Evolutionary conservation across 2,888 invertebrate genomes (phyloP), one percentile per base, ranked within the genome.

Genomic region (Nudaria mundana): DNA sequence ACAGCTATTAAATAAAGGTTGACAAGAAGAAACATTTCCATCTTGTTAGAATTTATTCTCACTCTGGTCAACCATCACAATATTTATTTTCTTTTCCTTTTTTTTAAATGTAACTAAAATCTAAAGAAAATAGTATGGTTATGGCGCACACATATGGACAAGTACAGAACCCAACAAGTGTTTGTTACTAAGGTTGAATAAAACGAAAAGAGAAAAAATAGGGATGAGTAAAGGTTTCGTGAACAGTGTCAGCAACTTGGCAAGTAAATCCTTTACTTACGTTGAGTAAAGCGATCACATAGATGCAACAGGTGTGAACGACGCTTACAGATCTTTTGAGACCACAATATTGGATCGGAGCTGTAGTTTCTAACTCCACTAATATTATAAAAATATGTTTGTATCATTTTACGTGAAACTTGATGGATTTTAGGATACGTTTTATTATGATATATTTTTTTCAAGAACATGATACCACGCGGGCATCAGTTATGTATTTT

Each of bases 61-160:
- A 53, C 71, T 67, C 50, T 70, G 67, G 69, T 70, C 77, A 76
- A 71, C 55, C 76, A 74, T 79, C 56, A 79, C 79, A 79, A 66
- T 53, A 24, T 29, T n/a, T n/a, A n/a, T n/a, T n/a, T n/a, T n/a
- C n/a, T n/a, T n/a, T n/a, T n/a, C n/a, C n/a, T n/a, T n/a, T n/a
- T n/a, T n/a, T n/a, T n/a, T n/a, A n/a, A n/a, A n/a, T 46, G 42
- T 33, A 46, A 32, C 44, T 56, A 56, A 30, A 30, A 30, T 44
- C 40, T 57, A 57, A 41, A 45, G 33, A 42, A 38, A 48, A 40
- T 51, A 37, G 35, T 28, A 25, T 28, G 5, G 39, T 42, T 37
- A 40, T 36, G n/a, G 50, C 40, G 42, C 45, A 53, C 37, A 51
- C 38, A 33, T 58, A 69, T 69, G 71, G 71, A 73, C 72, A 66